Percentiles rank a stretch among this genome's conserved stretches.
phyloP scores from a whole-genome alignment of 2,797 vertebrate genomes.

The Acanthiza pusilla region DNA sequence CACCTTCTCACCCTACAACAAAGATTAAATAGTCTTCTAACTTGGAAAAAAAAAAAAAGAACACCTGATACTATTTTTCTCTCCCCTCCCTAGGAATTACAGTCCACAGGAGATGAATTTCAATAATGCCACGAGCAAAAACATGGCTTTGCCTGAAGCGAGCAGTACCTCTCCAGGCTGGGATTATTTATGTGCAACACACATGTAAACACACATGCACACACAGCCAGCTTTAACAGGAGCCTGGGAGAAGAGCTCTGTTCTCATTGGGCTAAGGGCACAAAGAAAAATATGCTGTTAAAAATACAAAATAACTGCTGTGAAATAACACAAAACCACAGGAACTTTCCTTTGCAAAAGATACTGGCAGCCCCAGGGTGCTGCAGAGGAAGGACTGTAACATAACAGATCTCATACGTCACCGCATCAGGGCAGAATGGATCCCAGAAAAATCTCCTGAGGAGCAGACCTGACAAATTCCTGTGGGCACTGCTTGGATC shows the following conservation, averaged over 20 bases:
- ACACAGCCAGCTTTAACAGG: neutral
- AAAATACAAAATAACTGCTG: neutral
- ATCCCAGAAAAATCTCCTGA: neutral
- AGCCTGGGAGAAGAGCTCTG: neutral
- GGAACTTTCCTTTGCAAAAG: neutral
- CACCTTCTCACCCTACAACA: conserved; percentile 62
- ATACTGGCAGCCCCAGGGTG: neutral
- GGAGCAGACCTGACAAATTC: neutral
- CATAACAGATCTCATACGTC: fast-evolving
- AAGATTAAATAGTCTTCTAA: conserved; percentile 45
- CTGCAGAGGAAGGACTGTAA: neutral
- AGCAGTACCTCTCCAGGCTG: neutral
- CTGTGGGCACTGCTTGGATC: neutral
- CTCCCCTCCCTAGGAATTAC: neutral
- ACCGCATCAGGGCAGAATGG: fast-evolving
- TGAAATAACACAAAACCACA: neutral
- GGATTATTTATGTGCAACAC: neutral
- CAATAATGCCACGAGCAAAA: conserved; percentile 21
- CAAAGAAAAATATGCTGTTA: neutral
- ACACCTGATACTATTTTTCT: conserved; percentile 37
- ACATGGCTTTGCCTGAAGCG: neutral
- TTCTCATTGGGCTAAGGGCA: neutral
- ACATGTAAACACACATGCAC: neutral
- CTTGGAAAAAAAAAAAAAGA: neutral
- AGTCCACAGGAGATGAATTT: conserved; percentile 25